Evolutionary conservation across 2,113 vertebrate genomes (phyloP).

Genomic region (Bujurquina vittata): DNA sequence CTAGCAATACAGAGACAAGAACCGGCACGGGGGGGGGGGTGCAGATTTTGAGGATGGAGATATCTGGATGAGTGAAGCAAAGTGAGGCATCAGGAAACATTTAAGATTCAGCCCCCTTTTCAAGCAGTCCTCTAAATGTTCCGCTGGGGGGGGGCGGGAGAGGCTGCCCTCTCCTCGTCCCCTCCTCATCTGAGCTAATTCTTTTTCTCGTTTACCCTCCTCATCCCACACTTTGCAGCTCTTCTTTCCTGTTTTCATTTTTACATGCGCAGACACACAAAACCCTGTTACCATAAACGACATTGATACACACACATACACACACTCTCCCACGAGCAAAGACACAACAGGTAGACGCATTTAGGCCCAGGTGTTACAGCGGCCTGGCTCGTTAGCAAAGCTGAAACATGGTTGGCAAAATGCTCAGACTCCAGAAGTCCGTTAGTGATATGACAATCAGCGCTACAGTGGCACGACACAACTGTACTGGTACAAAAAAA

Average conservation of each 20-base stretch:
- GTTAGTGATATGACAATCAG: constrained; percentile 51
- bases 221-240: not conserved
- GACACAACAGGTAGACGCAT: constrained; percentile 54
- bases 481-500: constrained; percentile 14
- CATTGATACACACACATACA: constrained; percentile 8
- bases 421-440: constrained; percentile 17
- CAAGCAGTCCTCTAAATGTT: not conserved
- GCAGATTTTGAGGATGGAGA: not conserved
- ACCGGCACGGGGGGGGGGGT: not conserved
- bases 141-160: not conserved
- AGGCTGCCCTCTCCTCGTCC: constrained; percentile 46
- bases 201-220: not conserved
- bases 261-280: constrained; percentile 16
- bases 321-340: constrained; percentile 29
- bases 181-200: not conserved
- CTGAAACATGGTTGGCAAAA: constrained; percentile 57
- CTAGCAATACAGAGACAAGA: constrained; percentile 9
- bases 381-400: constrained; percentile 33
- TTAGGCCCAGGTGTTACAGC: constrained; percentile 45
- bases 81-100: constrained; percentile 1
- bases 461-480: constrained; percentile 2
- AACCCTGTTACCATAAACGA: constrained; percentile 70
- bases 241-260: not conserved
- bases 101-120: not conserved
- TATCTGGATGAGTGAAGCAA: not conserved